Evolutionary conservation across 2,113 vertebrate genomes (phyloP).

Genomic region (Rhipidura dahli): DNA sequence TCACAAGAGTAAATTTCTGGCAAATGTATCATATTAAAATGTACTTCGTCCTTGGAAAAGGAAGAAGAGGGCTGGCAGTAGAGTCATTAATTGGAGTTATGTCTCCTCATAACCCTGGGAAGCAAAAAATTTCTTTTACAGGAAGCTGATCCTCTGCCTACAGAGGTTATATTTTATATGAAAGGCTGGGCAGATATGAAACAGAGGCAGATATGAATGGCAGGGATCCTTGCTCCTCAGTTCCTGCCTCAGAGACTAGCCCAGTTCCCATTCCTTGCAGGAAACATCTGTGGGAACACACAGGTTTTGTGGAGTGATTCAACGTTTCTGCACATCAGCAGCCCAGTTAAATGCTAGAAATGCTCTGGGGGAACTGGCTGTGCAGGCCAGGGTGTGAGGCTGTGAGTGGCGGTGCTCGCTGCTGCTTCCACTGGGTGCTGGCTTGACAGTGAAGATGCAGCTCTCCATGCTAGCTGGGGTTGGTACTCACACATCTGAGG

Average conservation of each 20-base stretch:
- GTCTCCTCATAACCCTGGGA: not conserved
- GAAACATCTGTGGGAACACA: not conserved
- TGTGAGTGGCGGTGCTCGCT: not conserved
- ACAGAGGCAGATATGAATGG: accelerated
- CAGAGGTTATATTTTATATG: not conserved
- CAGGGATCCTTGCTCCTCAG: not conserved
- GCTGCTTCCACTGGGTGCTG: not conserved
- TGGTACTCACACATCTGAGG: not conserved
- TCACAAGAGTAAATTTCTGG: not conserved
- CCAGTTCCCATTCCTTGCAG: not conserved
- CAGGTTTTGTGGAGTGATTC: not conserved
- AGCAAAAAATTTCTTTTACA: not conserved
- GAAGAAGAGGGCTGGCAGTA: not conserved
- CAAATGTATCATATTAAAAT: not conserved
- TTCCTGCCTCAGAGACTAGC: not conserved
- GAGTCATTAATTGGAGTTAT: not conserved
- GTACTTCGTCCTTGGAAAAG: not conserved
- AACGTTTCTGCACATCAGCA: not conserved
- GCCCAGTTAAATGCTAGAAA: not conserved
- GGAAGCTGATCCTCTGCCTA: not conserved
- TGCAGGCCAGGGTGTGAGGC: not conserved
- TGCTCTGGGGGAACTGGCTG: accelerated
- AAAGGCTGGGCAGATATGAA: not conserved
- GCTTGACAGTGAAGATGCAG: not conserved
- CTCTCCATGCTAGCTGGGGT: accelerated